These are phyloP conservation scores for Cyanistes caeruleus DNA, from an alignment of 2,113 vertebrate genomes.

Conservation along the genomic window DNA sequence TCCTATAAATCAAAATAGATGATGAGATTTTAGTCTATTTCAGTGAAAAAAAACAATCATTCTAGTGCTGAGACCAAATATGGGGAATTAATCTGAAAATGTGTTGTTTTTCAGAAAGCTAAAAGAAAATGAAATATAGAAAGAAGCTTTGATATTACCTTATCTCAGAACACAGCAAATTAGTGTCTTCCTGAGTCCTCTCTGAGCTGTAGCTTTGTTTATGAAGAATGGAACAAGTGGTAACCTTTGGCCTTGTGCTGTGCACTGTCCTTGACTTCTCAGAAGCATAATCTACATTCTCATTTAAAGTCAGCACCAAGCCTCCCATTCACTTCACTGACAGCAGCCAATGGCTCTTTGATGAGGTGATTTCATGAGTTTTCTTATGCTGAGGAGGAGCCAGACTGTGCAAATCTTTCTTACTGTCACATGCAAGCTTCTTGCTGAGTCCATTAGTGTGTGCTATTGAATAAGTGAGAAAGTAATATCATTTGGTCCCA, in stretches of 20 bases:
- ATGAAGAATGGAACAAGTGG: neutral
- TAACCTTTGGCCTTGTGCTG: neutral
- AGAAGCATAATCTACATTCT: neutral
- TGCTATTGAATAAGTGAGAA: neutral
- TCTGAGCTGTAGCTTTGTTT: conserved; percentile 7
- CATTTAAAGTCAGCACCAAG: neutral
- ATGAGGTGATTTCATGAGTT: neutral
- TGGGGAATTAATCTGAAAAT: neutral
- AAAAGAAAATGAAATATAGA: neutral
- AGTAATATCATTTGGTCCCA: neutral
- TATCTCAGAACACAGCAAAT: neutral
- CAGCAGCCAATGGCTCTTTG: neutral
- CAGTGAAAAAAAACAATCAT: neutral
- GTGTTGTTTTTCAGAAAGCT: neutral
- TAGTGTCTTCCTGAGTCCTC: neutral
- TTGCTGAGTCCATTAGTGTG: neutral
- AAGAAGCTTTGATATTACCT: neutral
- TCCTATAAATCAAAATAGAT: neutral
- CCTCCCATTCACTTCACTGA: neutral
- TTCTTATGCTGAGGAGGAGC: neutral
- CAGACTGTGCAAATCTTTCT: neutral
- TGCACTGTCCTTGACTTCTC: neutral
- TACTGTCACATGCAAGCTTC: neutral
- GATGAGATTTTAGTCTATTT: neutral
- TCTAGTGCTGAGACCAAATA: neutral